Evolutionary conservation across 2,888 invertebrate species (phyloP).

Genomic region (Protodeltote pygarga): DNA sequence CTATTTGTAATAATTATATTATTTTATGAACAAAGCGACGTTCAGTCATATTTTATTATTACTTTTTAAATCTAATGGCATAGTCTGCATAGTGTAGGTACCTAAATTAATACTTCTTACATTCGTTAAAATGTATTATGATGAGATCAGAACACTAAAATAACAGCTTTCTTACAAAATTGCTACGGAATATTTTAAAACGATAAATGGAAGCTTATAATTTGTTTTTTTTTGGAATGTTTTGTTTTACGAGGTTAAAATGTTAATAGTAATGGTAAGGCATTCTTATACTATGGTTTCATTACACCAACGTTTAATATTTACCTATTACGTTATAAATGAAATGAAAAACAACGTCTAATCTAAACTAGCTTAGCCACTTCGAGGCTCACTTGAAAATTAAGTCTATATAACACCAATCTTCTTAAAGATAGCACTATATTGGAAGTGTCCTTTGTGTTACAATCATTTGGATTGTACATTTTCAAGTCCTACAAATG

Average conservation of each 20-base stretch:
- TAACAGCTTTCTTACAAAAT: slow-evolving; percentile 21
- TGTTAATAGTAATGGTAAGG: slow-evolving; percentile 3
- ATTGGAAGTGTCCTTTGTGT: slow-evolving; percentile 28
- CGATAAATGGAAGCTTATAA: slow-evolving; percentile 18
- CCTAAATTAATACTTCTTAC: too few species aligned
- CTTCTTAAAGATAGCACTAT: slow-evolving; percentile 22
- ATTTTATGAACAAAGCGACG: not conserved
- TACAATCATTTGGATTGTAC: slow-evolving; percentile 23
- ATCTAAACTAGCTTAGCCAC: slow-evolving; percentile 7
- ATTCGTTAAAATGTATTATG: too few species aligned
- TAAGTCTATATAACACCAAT: slow-evolving; percentile 30
- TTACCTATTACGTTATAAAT: slow-evolving; percentile 5
- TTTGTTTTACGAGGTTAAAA: not conserved
- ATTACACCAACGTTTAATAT: not conserved
- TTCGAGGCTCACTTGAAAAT: slow-evolving; percentile 10
- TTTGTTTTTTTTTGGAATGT: slow-evolving; percentile 30
- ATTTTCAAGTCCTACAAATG: slow-evolving; percentile 22
- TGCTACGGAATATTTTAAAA: slow-evolving; percentile 3
- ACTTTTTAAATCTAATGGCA: not conserved
- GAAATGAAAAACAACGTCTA: slow-evolving; percentile 1
- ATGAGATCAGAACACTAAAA: too few species aligned
- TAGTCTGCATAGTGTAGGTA: too few species aligned
- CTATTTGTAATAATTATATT: not conserved
- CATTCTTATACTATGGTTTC: slow-evolving; percentile 7
- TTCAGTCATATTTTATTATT: not conserved